Percentiles rank a stretch among this genome's conserved stretches.
Evolutionary conservation across 2,888 invertebrate species (phyloP).

Genomic region (Unio delphinus): DNA sequence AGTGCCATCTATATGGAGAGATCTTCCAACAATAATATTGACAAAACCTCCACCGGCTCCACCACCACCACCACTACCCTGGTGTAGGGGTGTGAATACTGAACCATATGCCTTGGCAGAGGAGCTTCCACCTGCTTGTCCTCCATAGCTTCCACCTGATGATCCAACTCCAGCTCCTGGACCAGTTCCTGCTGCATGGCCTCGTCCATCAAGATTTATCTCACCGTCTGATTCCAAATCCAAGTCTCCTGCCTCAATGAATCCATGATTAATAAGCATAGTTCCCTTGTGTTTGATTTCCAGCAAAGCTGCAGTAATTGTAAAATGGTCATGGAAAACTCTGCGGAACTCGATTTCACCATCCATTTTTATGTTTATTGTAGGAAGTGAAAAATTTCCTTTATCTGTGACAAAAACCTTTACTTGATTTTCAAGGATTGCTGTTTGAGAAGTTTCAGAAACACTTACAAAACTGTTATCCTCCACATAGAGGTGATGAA

Average conservation of each 20-base stretch:
- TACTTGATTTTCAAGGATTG: conserved; percentile 41
- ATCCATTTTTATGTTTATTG: conserved; percentile 45
- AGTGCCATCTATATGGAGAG: conserved; percentile 48
- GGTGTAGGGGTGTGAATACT: conserved; percentile 44
- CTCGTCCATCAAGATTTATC: conserved; percentile 48
- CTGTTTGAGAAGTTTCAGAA: conserved; percentile 53
- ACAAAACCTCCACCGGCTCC: conserved; percentile 54
- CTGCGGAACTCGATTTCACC: conserved; percentile 43
- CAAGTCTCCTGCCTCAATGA: conserved; percentile 44
- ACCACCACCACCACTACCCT: conserved; percentile 43
- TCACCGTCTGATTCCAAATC: conserved; percentile 47
- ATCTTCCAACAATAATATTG: conserved; percentile 42
- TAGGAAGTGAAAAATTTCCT: conserved; percentile 52
- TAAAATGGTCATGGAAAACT: conserved; percentile 34
- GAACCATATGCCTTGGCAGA: conserved; percentile 47
- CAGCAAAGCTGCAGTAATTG: conserved; percentile 44
- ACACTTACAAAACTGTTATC: conserved; percentile 39
- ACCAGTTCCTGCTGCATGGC: conserved; percentile 33
- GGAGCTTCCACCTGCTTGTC: conserved; percentile 37
- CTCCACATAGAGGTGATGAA: conserved; percentile 56
- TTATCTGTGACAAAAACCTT: conserved; percentile 34
- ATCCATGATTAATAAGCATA: conserved; percentile 54
- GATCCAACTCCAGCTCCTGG: conserved; percentile 33
- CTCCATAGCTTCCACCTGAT: conserved; percentile 50
- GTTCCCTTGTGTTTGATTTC: conserved; percentile 51